phyloP scores from a whole-genome alignment of 2,888 invertebrate genomes.

The Anaspis maculata region DNA sequence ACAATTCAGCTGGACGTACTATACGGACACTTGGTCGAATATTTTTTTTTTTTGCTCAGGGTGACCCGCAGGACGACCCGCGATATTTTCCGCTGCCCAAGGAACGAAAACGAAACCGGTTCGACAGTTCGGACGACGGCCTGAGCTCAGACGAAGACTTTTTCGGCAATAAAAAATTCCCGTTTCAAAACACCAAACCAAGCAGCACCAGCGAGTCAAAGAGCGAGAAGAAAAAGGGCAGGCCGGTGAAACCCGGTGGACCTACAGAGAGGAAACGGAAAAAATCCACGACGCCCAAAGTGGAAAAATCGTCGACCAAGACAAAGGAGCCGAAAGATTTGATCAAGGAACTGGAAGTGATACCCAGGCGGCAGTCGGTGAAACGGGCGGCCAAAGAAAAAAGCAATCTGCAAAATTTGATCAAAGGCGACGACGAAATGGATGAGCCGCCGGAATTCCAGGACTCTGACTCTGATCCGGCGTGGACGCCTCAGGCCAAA shows the following conservation, averaged over 20 bases:
- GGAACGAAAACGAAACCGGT: slow-evolving; percentile 58
- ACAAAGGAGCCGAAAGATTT: no score
- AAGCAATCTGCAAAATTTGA: slow-evolving; percentile 47
- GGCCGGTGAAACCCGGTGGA: slow-evolving; percentile 4
- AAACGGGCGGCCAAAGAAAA: slow-evolving; percentile 62
- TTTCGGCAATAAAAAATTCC: slow-evolving; percentile 41
- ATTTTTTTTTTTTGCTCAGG: no score
- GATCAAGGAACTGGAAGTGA: slow-evolving; percentile 44
- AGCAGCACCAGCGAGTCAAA: slow-evolving; percentile 15
- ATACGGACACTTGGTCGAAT: no score
- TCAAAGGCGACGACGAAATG: slow-evolving; percentile 46
- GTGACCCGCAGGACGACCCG: slow-evolving; percentile 58
- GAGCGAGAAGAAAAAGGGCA: slow-evolving; percentile 17
- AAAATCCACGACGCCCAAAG: slow-evolving; percentile 17
- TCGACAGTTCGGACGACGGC: slow-evolving; percentile 59
- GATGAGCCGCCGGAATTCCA: slow-evolving; percentile 51
- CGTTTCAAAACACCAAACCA: slow-evolving; percentile 41
- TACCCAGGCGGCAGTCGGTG: slow-evolving; percentile 54
- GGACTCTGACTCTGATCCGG: slow-evolving; percentile 60
- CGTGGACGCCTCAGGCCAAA: slow-evolving; percentile 63
- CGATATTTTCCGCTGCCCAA: slow-evolving; percentile 64
- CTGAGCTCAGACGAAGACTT: slow-evolving; percentile 51
- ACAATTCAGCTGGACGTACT: no score
- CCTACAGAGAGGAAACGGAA: slow-evolving; percentile 20
- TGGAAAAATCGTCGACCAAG: slow-evolving; percentile 16